These are phyloP conservation scores for Tupaia chinensis DNA, from an alignment of 2,113 vertebrate genomes.

Conservation along the genomic window DNA sequence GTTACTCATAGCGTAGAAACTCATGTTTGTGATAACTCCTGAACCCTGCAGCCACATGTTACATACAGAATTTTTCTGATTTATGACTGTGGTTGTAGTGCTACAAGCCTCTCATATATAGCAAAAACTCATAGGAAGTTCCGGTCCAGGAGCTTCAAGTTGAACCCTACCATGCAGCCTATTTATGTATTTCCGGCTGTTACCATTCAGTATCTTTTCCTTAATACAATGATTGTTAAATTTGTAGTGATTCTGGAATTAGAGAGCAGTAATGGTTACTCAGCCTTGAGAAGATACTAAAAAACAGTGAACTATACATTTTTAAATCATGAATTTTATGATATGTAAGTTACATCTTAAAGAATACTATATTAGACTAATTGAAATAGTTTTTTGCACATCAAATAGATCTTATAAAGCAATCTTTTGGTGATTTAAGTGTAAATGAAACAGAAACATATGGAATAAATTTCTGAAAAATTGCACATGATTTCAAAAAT, in stretches of 20 bases:
- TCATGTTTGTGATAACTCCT: background rate
- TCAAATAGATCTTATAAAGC: slow-evolving; percentile 66
- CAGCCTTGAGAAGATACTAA: slow-evolving; percentile 4
- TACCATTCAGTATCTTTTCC: background rate
- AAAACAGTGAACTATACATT: background rate
- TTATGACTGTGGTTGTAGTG: background rate
- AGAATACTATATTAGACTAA: slow-evolving; percentile 35
- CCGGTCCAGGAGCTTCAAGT: background rate
- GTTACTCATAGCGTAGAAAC: slow-evolving; percentile 12
- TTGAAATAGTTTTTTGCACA: slow-evolving; percentile 65
- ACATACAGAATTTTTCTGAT: slow-evolving; percentile 35
- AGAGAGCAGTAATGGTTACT: background rate
- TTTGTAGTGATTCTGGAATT: background rate
- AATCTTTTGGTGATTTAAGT: slow-evolving; percentile 74
- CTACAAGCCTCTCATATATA: background rate
- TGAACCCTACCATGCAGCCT: background rate
- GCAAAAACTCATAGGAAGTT: background rate
- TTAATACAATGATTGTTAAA: background rate
- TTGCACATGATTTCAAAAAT: slow-evolving; percentile 81
- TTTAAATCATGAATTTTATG: slow-evolving; percentile 29
- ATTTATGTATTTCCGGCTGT: background rate
- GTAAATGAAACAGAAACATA: slow-evolving; percentile 81
- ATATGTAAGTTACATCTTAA: slow-evolving; percentile 25
- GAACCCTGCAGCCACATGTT: background rate
- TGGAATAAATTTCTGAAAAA: slow-evolving; percentile 82